Evolutionary conservation across 2,888 invertebrate species (phyloP), one percentile per base, ranked within the genome.

Genomic region (Eupithecia insigniata): DNA sequence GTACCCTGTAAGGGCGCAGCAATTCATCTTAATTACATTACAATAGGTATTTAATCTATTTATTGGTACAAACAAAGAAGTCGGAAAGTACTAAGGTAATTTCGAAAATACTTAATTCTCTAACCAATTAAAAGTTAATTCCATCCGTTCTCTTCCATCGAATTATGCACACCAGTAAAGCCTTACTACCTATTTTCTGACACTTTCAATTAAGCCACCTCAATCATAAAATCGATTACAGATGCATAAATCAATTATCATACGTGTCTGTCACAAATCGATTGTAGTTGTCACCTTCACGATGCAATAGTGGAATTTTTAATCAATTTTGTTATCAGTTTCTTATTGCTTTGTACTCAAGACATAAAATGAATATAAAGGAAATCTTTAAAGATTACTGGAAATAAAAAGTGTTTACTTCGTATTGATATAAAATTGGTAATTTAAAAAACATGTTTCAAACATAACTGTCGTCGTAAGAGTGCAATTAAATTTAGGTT

Each of bases 271-370:
- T 89, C 88, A 82, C 89, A 87, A 93, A 93, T 93, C 90, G 90
- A 93, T 93, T 92, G 85, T 85, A 85, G 86, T 92, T 92, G 90
- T 90, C 93, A 89, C 92, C 90, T 93, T 91, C 87, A 88, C 90
- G 86, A 75, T 73, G 66, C 67, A 71, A 75, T 67, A 46, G 72
- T 66, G 69, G 67, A 72, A 73, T 76, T 76, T 76, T 78, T 77
- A 79, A 80, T 79, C 77, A 73, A 78, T 75, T 75, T 68, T 61
- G 75, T 76, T 76, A 78, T 79, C 77, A 71, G 72, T 73, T 72
- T 68, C 68, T 36, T 76, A 66, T 70, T 69, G 46, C 64, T 58
- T 69, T 43, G 60, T 39, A 64, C n/a, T 51, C 69, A 34, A 62
- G 69, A 74, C 67, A 71, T 71, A 55, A 70, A 68, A 62, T 73